These are phyloP conservation scores for Orycteropus afer DNA, from an alignment of 2,113 vertebrate species.

Conservation along the genomic window DNA sequence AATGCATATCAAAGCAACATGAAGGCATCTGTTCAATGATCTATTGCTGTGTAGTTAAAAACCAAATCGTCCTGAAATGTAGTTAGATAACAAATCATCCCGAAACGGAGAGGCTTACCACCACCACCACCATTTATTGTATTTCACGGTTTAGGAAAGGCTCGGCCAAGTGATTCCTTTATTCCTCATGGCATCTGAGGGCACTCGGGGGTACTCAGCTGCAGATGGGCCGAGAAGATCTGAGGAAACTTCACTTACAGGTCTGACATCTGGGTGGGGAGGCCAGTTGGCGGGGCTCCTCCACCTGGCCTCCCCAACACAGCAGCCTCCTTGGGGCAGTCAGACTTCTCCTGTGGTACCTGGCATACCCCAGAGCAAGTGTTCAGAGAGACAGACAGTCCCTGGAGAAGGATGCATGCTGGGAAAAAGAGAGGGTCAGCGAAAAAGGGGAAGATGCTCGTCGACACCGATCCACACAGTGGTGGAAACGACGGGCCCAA, in stretches of 20 bases:
- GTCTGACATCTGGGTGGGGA: not conserved
- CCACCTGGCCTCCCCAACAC: not conserved
- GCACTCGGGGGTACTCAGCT: not conserved
- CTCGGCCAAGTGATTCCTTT: not conserved
- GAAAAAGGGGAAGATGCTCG: no score
- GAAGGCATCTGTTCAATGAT: not conserved
- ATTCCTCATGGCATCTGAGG: not conserved
- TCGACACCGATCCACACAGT: no score
- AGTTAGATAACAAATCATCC: not conserved
- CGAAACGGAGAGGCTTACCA: not conserved
- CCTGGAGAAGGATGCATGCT: no score
- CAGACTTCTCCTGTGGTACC: not conserved
- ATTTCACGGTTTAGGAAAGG: not conserved
- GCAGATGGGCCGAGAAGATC: not conserved
- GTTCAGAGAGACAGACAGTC: no score
- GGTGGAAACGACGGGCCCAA: no score
- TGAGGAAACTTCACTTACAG: not conserved
- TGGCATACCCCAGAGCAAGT: not conserved
- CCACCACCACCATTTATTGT: not conserved
- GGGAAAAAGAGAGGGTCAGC: no score
- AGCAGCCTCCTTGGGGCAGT: fast-evolving
- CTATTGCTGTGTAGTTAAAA: not conserved
- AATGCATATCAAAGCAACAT: not conserved
- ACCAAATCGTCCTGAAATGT: not conserved
- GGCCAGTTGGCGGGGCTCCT: not conserved